Percentiles rank a stretch among this genome's conserved stretches.
phyloP scores from a whole-genome alignment of 2,797 vertebrate genomes.

The Leptatherina wallacei region DNA sequence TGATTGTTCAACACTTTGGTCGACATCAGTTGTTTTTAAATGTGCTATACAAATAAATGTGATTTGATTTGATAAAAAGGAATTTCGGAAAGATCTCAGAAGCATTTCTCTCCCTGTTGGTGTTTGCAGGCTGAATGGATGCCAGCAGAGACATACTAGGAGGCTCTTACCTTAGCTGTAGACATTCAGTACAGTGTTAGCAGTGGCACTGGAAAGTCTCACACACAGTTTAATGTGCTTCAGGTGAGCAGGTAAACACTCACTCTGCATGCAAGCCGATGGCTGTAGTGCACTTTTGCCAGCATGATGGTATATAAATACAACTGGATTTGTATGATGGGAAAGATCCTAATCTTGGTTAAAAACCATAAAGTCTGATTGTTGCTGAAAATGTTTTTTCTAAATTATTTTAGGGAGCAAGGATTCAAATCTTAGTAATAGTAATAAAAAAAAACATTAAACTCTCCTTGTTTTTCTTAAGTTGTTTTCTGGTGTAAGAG shows the following conservation, averaged over 20 bases:
- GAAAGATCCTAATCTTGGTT: background rate
- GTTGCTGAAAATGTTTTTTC: too few species aligned
- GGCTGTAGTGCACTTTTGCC: constrained; percentile 1
- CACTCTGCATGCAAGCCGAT: background rate
- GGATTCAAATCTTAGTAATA: too few species aligned
- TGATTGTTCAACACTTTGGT: too few species aligned
- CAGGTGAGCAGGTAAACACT: background rate
- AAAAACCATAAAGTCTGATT: background rate
- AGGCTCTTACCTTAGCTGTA: too few species aligned
- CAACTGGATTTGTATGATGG: background rate
- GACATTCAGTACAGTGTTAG: background rate
- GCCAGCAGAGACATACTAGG: too few species aligned
- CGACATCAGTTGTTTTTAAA: too few species aligned
- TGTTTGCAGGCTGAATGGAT: background rate
- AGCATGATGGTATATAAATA: background rate
- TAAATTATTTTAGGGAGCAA: too few species aligned
- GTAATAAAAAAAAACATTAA: background rate
- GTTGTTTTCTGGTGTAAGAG: background rate
- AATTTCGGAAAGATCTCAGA: background rate
- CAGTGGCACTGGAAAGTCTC: background rate
- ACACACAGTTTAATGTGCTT: background rate
- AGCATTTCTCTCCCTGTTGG: background rate
- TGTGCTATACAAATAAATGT: too few species aligned
- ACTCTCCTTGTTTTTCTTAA: too few species aligned
- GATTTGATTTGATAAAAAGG: too few species aligned